Conservation (phyloP, 2,797 vertebrate genomes). For the Nyctalus aviator region DNA sequence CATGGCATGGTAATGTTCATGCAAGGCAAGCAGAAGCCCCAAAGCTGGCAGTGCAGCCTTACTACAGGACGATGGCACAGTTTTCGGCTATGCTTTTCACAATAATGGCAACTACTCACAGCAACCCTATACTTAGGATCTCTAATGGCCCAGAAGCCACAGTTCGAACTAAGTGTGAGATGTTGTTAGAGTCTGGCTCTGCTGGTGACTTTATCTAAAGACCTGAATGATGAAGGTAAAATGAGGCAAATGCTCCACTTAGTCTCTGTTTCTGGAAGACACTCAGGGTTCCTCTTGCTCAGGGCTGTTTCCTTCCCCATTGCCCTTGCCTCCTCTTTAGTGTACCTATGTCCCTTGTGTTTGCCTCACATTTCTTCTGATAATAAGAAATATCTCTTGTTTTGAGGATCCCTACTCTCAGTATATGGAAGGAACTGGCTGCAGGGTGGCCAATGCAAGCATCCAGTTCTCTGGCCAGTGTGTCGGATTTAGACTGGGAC, state of each 20-base stretch:
- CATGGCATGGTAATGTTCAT: fast-evolving
- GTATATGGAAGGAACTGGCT: not conserved
- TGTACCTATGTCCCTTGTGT: not conserved
- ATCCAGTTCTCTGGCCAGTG: not conserved
- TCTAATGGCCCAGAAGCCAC: not conserved
- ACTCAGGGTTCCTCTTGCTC: not conserved
- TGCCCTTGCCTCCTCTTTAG: not conserved
- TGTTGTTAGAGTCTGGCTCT: not conserved
- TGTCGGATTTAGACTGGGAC: not conserved
- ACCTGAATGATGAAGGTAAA: not conserved
- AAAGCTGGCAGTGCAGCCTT: not conserved
- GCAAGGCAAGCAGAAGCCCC: not conserved
- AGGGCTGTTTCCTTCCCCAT: not conserved
- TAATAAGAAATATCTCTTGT: not conserved
- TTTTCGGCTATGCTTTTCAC: not conserved
- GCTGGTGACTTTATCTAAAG: not conserved
- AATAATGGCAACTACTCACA: not conserved
- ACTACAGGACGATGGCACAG: fast-evolving
- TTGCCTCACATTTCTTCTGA: not conserved
- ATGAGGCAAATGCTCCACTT: not conserved
- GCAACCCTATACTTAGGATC: not conserved
- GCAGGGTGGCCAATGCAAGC: not conserved
- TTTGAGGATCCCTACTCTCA: not conserved
- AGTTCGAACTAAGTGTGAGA: not conserved
- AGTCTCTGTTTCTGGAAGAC: not conserved